These are phyloP conservation scores for Nerophis lumbriciformis DNA, from an alignment of 2,113 vertebrate genomes.

Conservation along the genomic window DNA sequence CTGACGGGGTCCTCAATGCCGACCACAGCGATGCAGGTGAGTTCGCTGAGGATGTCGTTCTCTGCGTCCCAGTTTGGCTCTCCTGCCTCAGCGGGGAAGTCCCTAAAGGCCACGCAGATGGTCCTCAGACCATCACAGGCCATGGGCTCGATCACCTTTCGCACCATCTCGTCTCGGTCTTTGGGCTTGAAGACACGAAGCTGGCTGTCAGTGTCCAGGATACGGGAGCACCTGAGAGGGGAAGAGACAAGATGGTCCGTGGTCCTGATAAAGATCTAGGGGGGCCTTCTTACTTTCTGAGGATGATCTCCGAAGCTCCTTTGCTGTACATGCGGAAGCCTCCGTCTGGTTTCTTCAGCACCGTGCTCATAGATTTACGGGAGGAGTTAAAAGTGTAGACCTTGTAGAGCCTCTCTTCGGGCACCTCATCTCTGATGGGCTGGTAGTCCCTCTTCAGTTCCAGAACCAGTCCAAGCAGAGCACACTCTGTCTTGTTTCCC, in stretches of 20 bases:
- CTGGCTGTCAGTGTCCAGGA: conserved; percentile 81
- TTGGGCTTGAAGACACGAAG: conserved; percentile 77
- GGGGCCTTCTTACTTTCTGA: conserved; percentile 82
- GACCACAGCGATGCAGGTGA: conserved; percentile 87
- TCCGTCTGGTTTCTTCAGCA: conserved; percentile 76
- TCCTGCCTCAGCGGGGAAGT: conserved; percentile 68
- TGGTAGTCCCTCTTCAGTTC: conserved; percentile 91
- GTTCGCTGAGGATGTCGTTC: conserved; percentile 81
- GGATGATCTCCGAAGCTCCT: conserved; percentile 91
- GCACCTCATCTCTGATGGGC: conserved; percentile 85
- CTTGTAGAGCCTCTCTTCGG: conserved; percentile 91
- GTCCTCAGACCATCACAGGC: conserved; percentile 89
- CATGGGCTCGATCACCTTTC: conserved; percentile 93
- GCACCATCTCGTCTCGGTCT: conserved; percentile 91
- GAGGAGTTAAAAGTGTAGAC: conserved; percentile 97
- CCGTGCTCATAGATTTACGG: conserved; percentile 97
- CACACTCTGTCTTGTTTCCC: conserved; percentile 95
- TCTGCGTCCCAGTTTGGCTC: conserved; percentile 90
- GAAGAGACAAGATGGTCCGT: neutral
- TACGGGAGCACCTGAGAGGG: conserved; percentile 78
- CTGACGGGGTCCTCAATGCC: conserved; percentile 97
- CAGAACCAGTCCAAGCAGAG: conserved; percentile 86
- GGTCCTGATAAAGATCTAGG: neutral
- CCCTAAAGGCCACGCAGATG: conserved; percentile 89
- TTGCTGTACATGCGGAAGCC: conserved; percentile 98